A percentile compares a stretch with the other conserved stretches of the same genome.
Evolutionary conservation across 2,888 invertebrate genomes (phyloP).

Genomic region (Himalopsyche anomala): DNA sequence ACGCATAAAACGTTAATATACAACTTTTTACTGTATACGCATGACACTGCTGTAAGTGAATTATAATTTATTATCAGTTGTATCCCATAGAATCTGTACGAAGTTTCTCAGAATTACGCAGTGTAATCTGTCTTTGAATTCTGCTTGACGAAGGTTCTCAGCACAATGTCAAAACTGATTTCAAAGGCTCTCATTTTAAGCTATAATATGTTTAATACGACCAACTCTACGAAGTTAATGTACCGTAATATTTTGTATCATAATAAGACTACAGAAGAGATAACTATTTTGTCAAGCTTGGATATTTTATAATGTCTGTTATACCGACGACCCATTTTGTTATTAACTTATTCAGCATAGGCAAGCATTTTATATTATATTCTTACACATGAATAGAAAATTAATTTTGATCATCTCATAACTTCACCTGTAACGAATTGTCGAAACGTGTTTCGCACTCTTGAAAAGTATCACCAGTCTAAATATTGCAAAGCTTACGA

Average conservation of each 20-base stretch:
- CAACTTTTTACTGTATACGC: no score
- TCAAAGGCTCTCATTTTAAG: neutral
- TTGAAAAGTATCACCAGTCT: no score
- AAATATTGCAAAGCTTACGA: no score
- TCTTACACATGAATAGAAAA: no score
- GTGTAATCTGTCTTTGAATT: neutral
- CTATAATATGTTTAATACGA: neutral
- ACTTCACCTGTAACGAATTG: no score
- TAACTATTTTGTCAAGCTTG: neutral
- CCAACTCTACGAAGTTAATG: neutral
- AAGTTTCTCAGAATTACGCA: neutral
- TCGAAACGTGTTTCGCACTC: no score
- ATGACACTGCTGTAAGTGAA: neutral
- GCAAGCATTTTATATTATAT: no score
- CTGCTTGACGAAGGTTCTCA: conserved; percentile 1
- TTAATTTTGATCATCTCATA: no score
- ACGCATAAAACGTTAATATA: no score
- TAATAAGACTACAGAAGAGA: conserved; percentile 1
- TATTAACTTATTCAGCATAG: no score
- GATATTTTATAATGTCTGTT: no score
- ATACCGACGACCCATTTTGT: no score
- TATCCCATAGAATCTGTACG: neutral
- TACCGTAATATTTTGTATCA: conserved; percentile 10
- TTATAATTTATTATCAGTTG: neutral
- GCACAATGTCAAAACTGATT: conserved; percentile 26